Evolutionary conservation across 2,888 invertebrate species (phyloP).

Genomic region (Agrilus mali): DNA sequence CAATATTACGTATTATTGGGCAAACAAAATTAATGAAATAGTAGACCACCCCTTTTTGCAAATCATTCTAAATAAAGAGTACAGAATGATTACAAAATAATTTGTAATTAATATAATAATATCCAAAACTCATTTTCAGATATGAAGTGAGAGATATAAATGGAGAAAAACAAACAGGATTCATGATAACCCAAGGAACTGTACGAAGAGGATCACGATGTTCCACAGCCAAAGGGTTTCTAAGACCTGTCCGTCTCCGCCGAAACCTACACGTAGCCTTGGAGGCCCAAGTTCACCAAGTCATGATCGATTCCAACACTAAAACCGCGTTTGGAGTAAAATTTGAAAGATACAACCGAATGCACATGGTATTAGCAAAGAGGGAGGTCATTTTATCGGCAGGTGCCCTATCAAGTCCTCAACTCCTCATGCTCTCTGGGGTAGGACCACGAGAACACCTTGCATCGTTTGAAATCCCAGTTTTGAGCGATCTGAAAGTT

Average conservation of each 20-base stretch:
- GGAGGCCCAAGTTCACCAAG: constrained; percentile 54
- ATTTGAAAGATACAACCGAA: constrained; percentile 52
- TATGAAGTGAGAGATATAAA: constrained; percentile 63
- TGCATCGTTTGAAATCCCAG: constrained; percentile 55
- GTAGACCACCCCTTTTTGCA: too few species aligned
- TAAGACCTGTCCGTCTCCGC: constrained; percentile 66
- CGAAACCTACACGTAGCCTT: constrained; percentile 69
- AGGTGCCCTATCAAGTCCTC: constrained; percentile 80
- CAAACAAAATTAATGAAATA: too few species aligned
- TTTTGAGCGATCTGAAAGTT: constrained; percentile 62
- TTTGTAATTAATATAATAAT: too few species aligned
- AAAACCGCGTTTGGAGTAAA: constrained; percentile 67
- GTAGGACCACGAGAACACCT: constrained; percentile 71
- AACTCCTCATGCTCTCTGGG: constrained; percentile 84
- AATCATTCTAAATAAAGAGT: too few species aligned
- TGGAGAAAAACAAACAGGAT: constrained; percentile 72
- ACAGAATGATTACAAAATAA: too few species aligned
- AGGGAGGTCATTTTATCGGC: constrained; percentile 76
- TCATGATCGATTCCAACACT: constrained; percentile 53
- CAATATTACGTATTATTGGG: too few species aligned
- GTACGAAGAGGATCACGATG: constrained; percentile 67
- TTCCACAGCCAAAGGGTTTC: constrained; percentile 78
- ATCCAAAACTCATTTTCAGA: neutral
- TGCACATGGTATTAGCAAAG: constrained; percentile 54
- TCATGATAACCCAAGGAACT: constrained; percentile 77